Evolutionary conservation across 2,888 invertebrate genomes (phyloP).

Genomic region (Lycophotia porphyrea): DNA sequence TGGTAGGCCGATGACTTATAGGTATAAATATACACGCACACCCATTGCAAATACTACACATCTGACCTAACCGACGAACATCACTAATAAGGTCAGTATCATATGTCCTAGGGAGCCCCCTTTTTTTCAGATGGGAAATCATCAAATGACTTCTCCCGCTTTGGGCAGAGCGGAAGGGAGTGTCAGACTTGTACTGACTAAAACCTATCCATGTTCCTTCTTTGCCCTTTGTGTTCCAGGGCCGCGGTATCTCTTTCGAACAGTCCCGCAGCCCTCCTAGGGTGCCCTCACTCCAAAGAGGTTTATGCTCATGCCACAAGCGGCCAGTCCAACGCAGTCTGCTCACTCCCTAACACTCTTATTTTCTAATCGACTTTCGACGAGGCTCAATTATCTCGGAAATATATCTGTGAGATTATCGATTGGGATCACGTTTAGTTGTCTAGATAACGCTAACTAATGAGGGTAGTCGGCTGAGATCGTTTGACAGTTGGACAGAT

Average conservation of each 20-base stretch:
- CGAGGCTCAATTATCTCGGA: slow-evolving; percentile 64
- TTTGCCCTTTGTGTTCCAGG: no score
- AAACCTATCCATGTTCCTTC: no score
- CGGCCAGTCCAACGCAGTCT: neutral
- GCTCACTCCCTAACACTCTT: slow-evolving; percentile 64
- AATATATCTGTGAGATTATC: slow-evolving; percentile 63
- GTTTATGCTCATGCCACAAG: neutral
- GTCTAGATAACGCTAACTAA: slow-evolving; percentile 61
- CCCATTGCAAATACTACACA: neutral
- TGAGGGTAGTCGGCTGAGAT: slow-evolving; percentile 25
- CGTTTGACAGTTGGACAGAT: neutral
- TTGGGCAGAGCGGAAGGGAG: no score
- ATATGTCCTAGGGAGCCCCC: neutral
- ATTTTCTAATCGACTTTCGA: slow-evolving; percentile 70
- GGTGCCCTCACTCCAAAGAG: neutral
- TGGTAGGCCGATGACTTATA: no score
- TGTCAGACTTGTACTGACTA: no score
- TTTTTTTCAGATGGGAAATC: no score
- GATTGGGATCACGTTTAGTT: slow-evolving; percentile 58
- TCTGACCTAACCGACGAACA: neutral
- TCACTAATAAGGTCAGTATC: neutral
- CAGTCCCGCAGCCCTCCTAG: no score
- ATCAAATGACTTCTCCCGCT: no score
- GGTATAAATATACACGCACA: neutral
- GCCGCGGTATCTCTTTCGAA: no score